A percentile compares a stretch with the other conserved stretches of the same genome.
phyloP scores from a whole-genome alignment of 1,140 invertebrate genomes.

The Cheumatopsyche charites region DNA sequence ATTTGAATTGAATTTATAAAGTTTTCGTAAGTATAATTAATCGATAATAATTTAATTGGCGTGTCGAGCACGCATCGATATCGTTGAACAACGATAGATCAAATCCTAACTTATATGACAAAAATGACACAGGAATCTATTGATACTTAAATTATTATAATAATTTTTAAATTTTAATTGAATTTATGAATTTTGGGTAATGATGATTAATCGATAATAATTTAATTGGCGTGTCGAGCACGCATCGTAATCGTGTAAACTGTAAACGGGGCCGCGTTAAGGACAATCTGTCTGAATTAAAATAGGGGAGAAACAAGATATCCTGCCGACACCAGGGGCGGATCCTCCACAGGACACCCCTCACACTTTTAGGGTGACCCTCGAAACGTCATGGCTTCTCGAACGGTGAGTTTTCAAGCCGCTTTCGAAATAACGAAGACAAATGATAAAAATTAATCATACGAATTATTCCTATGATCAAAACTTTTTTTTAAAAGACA shows the following conservation, averaged over 20 bases:
- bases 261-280: conserved; percentile 40
- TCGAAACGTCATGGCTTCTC: neutral
- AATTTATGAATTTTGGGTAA: no score
- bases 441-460: no score
- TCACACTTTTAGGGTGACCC: neutral
- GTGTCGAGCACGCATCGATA: conserved; percentile 24
- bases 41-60: neutral
- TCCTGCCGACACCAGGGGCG: conserved; percentile 19
- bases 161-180: no score
- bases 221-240: conserved; percentile 16
- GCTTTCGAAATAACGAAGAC: no score
- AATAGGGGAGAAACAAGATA: conserved; percentile 43
- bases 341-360: neutral
- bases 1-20: no score
- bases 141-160: no score
- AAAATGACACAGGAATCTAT: no score
- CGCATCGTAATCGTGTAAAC: conserved; percentile 14
- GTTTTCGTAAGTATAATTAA: no score
- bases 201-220: neutral
- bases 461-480: no score
- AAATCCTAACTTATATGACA: no score
- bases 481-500: no score
- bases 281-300: conserved; percentile 49
- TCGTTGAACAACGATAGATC: no score
- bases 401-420: neutral